Evolutionary conservation across 1,140 invertebrate species (phyloP).

Genomic region (Thalassaphorura encarpata): DNA sequence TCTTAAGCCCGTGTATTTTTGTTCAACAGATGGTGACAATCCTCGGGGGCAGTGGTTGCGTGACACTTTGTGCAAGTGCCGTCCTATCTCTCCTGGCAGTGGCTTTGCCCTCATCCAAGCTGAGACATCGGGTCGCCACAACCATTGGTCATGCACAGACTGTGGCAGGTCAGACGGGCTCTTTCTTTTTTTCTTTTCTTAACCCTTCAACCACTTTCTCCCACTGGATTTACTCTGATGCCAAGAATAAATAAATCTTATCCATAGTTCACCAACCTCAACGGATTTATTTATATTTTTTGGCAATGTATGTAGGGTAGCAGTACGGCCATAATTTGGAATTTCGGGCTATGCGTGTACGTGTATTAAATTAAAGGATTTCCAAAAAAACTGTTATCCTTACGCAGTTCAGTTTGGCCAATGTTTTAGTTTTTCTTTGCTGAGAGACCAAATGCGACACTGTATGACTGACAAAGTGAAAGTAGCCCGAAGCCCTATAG

Average conservation of each 20-base stretch:
- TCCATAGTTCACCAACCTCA: not conserved
- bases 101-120: conserved; percentile 20
- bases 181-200: not conserved
- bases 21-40: conserved; percentile 20
- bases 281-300: not conserved
- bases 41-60: conserved; percentile 25
- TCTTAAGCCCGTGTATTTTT: too few relatives aligned
- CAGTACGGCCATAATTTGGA: too few relatives aligned
- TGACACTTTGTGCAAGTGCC: conserved; percentile 21
- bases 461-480: too few relatives aligned
- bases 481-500: too few relatives aligned
- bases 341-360: too few relatives aligned
- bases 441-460: too few relatives aligned
- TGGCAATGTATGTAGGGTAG: too few relatives aligned
- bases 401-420: too few relatives aligned
- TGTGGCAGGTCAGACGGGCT: conserved; percentile 21
- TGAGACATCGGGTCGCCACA: conserved; percentile 21
- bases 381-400: too few relatives aligned
- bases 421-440: too few relatives aligned
- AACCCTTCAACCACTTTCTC: too few relatives aligned
- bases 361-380: too few relatives aligned
- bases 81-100: conserved; percentile 23
- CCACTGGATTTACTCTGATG: not conserved
- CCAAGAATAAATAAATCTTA: not conserved
- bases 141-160: conserved; percentile 28